Percentiles rank a stretch among this genome's conserved stretches.
Evolutionary conservation across 2,113 vertebrate species (phyloP).

Genomic region (Syngnathoides biaculeatus): DNA sequence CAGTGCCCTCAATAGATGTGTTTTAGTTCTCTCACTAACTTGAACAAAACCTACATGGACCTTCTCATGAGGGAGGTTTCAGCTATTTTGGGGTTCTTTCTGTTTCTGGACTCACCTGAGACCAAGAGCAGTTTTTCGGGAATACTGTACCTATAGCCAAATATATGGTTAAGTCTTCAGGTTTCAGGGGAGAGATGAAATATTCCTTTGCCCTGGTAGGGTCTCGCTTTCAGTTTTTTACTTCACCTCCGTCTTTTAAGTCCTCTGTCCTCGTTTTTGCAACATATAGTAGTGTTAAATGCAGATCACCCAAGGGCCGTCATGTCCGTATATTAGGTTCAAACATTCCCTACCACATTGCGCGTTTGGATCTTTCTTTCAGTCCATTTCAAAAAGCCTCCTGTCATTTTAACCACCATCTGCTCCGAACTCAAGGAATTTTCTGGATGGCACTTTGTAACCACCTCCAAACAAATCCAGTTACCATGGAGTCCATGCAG

Average conservation of each 20-base stretch:
- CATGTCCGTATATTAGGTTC: background rate
- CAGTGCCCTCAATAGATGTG: too few species aligned
- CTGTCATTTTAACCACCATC: background rate
- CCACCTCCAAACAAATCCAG: background rate
- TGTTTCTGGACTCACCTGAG: too few species aligned
- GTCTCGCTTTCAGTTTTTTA: too few species aligned
- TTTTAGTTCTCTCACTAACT: too few species aligned
- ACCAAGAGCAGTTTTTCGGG: too few species aligned
- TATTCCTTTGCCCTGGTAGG: too few species aligned
- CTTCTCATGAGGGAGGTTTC: too few species aligned
- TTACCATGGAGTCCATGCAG: background rate
- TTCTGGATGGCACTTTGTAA: background rate
- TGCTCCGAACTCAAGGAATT: background rate
- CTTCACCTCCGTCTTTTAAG: background rate
- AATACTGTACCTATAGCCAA: too few species aligned
- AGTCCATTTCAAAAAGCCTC: background rate
- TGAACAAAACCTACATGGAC: too few species aligned
- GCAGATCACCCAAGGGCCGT: background rate
- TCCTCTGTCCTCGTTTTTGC: background rate
- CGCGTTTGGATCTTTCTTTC: background rate
- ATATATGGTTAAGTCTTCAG: too few species aligned
- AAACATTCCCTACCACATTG: constrained; percentile 1
- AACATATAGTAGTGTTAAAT: background rate
- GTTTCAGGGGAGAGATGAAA: too few species aligned
- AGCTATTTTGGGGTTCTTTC: too few species aligned